Percentiles rank a stretch among this genome's conserved stretches.
Evolutionary conservation across 2,888 invertebrate species (phyloP).

Genomic region (Chrysodeixis includens): DNA sequence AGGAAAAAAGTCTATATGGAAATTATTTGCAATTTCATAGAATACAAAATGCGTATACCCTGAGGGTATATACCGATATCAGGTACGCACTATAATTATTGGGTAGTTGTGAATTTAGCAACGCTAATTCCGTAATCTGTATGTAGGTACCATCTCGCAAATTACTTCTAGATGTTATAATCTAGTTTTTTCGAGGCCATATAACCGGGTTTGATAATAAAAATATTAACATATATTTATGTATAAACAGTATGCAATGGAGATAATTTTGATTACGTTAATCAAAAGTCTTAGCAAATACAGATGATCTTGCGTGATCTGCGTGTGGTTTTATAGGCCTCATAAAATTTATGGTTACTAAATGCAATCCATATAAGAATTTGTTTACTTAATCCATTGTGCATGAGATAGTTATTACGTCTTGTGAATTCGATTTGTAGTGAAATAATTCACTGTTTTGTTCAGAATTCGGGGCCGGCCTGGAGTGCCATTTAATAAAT

Average conservation of each 20-base stretch:
- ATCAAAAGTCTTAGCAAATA: constrained; percentile 10
- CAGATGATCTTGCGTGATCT: constrained; percentile 21
- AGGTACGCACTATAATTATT: constrained; percentile 9
- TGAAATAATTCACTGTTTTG: background rate
- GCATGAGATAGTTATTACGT: background rate
- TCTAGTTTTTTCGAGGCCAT: constrained; percentile 40
- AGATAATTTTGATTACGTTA: constrained; percentile 26
- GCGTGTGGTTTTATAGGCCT: background rate
- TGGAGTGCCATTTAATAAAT: too few species aligned
- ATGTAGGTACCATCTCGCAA: constrained; percentile 26
- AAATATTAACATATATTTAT: constrained; percentile 11
- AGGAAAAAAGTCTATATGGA: background rate
- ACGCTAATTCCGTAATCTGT: constrained; percentile 14
- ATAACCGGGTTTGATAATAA: constrained; percentile 14
- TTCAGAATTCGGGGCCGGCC: background rate
- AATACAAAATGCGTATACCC: background rate
- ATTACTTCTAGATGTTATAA: constrained; percentile 29
- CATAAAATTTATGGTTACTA: constrained; percentile 10
- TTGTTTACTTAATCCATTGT: constrained; percentile 26
- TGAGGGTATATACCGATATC: background rate
- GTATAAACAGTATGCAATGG: constrained; percentile 17
- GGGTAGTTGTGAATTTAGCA: constrained; percentile 24
- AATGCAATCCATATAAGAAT: constrained; percentile 5
- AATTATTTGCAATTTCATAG: background rate
- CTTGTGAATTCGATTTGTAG: background rate